phyloP scores from a whole-genome alignment of 2,797 vertebrate species.

The Sciurus vulgaris region DNA sequence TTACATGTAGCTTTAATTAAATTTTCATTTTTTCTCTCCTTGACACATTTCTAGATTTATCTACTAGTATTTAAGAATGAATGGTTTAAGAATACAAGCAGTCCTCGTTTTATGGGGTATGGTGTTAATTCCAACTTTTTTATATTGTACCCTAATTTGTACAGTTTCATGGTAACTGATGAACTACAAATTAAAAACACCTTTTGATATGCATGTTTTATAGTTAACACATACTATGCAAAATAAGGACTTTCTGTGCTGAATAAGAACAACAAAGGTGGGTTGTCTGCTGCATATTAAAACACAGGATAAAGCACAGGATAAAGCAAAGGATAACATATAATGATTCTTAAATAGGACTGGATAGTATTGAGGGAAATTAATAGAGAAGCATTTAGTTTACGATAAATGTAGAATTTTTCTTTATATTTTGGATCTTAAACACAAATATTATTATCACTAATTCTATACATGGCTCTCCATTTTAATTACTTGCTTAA shows the following conservation, averaged over 20 bases:
- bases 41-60: conserved; percentile 11
- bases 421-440: neutral
- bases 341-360: neutral
- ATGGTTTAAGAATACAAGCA: neutral
- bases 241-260: neutral
- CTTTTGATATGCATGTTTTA: neutral
- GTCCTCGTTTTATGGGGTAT: neutral
- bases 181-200: neutral
- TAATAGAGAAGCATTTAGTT: neutral
- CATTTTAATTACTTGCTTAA: neutral
- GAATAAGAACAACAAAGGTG: neutral
- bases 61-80: neutral
- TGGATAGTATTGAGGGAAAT: neutral
- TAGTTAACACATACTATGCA: neutral
- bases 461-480: neutral
- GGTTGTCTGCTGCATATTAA: neutral
- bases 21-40: neutral
- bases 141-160: neutral
- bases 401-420: neutral
- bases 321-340: neutral
- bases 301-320: neutral
- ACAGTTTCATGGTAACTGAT: conserved; percentile 4
- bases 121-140: neutral
- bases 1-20: neutral
- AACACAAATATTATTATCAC: neutral